Evolutionary conservation across 2,797 vertebrate species (phyloP), one percentile per base, ranked within the genome.

Genomic region (Syndactyla subalaris): DNA sequence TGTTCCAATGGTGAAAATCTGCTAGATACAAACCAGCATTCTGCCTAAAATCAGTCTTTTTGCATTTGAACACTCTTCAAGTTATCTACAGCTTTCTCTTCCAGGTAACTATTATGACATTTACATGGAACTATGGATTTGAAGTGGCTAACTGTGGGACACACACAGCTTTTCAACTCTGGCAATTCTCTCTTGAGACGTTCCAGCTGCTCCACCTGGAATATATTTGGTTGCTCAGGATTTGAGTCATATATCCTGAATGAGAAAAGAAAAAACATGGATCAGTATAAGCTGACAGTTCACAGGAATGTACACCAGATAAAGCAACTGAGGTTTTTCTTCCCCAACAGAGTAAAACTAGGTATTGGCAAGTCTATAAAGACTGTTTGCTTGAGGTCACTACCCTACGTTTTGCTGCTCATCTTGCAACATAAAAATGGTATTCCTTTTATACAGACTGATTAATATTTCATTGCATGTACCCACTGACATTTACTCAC

Each of bases 161-260:
- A 99, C 84, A 97, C 52, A 57, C 98, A 98, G 95, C 97, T 99
- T 94, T 98, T 99, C 26, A 99, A 74, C 79, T 99, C 98, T 3
- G 99, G 98, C 65, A 99, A 97, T 14, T 99, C 99, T 71, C 98
- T 98, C 95, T 98, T 99, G 91, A 99, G 98, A 48, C 98, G 97
- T 86, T 99, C 99, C 94, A 99, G 97, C 96, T 99, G 99, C 95
- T 99, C 99, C 97, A 99, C 98, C 95, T 99, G 98, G 98, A 99
- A 99, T 97, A 99, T 97, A 97, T 99, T 98, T 75, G 98, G 97
- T 95, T 99, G 98, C 90, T 99, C 99, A 23, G 97, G 98, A 93
- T 98, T 98, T 12, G 98, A 98, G 18, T 99, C 99, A 15, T 99
- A 99, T 97, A 99, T 99, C 95, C 99, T 99, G 90, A 63, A 95